Conservation (phyloP, 2,797 vertebrate genomes). For the Sebastes ruberrimus region DNA sequence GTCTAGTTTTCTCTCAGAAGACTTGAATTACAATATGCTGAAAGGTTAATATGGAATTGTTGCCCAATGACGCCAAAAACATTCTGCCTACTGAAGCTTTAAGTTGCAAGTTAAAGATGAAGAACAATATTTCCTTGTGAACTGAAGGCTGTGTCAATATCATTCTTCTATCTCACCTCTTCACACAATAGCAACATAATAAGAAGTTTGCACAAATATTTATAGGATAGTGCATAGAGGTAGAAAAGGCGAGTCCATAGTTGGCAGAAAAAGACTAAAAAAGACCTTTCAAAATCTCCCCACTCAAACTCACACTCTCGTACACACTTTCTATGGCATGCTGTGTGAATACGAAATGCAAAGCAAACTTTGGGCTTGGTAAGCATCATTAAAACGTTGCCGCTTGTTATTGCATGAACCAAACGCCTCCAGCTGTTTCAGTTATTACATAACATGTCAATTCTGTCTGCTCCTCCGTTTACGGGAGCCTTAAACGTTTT, state of each 20-base stretch:
- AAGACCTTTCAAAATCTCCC: not conserved
- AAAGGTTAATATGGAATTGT: too few species aligned
- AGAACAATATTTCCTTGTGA: not conserved
- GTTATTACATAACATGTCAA: constrained; percentile 33
- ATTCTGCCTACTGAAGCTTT: not conserved
- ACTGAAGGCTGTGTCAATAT: not conserved
- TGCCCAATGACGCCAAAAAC: too few species aligned
- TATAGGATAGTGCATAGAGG: not conserved
- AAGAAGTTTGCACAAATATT: not conserved
- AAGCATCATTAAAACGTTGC: constrained; percentile 34
- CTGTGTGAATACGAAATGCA: constrained; percentile 41
- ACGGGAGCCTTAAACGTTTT: not conserved
- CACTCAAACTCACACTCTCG: not conserved
- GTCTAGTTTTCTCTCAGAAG: too few species aligned
- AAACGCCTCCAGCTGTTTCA: constrained; percentile 25
- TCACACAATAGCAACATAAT: not conserved
- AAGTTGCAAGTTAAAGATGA: not conserved
- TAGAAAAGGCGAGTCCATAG: not conserved
- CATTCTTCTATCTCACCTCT: not conserved
- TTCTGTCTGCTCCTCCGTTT: not conserved
- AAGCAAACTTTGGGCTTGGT: constrained; percentile 40
- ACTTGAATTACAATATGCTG: too few species aligned
- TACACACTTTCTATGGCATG: constrained; percentile 20
- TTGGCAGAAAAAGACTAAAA: not conserved
- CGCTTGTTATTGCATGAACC: constrained; percentile 29